A percentile compares a stretch with the other conserved stretches of the same genome.
phyloP scores from a whole-genome alignment of 2,113 vertebrate species.

The Genyomyrus donnyi region DNA sequence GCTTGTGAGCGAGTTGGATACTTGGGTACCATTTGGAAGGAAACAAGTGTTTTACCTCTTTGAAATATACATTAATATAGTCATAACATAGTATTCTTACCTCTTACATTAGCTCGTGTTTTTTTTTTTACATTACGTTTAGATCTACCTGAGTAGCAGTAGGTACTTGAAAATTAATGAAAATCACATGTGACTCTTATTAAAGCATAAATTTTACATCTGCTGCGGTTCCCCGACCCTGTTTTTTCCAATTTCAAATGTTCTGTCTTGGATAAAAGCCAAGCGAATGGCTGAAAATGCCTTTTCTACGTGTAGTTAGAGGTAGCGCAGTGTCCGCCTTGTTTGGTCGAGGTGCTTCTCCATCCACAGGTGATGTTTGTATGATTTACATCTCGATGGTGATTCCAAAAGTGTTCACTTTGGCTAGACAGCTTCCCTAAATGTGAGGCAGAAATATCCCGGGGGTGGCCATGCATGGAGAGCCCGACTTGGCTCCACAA shows the following conservation, averaged over 20 bases:
- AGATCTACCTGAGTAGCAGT: neutral
- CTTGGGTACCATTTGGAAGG: neutral
- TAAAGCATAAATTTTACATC: neutral
- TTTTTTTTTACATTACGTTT: neutral
- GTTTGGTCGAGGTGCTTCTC: neutral
- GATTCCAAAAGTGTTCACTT: conserved; percentile 27
- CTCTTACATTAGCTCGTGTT: neutral
- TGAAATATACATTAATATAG: neutral
- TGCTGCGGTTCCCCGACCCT: neutral
- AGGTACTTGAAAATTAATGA: neutral
- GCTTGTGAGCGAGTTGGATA: neutral
- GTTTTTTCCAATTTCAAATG: neutral
- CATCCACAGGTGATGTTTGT: neutral
- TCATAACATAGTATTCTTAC: neutral
- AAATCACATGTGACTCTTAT: neutral
- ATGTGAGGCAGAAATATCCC: conserved; percentile 43
- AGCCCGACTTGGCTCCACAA: conserved; percentile 14
- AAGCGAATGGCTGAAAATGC: neutral
- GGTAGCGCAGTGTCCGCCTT: neutral
- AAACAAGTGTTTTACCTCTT: neutral
- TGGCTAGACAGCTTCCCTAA: conserved; percentile 38
- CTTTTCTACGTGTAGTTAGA: neutral
- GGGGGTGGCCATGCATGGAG: conserved; percentile 4
- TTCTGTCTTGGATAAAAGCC: neutral
- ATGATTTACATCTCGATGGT: neutral